Conservation (phyloP, 35 echinoderm and acorn worm genomes). For the Apostichopus japonicus region DNA sequence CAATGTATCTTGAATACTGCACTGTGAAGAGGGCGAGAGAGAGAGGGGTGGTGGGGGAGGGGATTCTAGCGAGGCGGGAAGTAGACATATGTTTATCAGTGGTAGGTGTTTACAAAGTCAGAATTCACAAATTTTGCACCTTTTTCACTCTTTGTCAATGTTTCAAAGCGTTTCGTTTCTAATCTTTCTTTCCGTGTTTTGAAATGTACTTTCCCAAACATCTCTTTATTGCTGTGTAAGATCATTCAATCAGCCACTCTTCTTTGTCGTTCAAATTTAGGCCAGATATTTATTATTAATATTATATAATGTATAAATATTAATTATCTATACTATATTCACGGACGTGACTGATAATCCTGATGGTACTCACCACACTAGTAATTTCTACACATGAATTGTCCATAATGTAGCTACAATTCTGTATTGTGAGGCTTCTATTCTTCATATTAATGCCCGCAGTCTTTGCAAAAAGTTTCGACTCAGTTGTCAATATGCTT, state of each 20-base stretch:
- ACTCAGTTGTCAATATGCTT: background rate
- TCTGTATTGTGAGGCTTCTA: background rate
- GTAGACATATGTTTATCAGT: no score
- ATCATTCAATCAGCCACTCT: background rate
- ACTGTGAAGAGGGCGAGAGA: no score
- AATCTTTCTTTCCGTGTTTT: background rate
- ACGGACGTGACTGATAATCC: background rate
- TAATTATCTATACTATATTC: background rate
- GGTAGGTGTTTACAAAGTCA: background rate
- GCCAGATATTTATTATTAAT: background rate
- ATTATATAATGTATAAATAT: background rate
- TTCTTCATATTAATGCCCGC: background rate
- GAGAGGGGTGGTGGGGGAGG: no score
- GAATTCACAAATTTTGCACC: background rate
- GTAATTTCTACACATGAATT: background rate
- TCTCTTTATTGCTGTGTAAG: background rate
- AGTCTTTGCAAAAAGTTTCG: background rate
- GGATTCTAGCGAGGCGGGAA: no score
- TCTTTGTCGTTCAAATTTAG: background rate
- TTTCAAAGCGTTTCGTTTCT: background rate
- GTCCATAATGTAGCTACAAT: background rate
- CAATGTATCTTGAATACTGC: no score
- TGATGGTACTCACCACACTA: conserved; percentile 3
- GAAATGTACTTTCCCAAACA: background rate
- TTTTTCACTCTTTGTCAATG: background rate